phyloP scores from a whole-genome alignment of 64 coral and sea anemone species.

The Stichodactyla helianthus region DNA sequence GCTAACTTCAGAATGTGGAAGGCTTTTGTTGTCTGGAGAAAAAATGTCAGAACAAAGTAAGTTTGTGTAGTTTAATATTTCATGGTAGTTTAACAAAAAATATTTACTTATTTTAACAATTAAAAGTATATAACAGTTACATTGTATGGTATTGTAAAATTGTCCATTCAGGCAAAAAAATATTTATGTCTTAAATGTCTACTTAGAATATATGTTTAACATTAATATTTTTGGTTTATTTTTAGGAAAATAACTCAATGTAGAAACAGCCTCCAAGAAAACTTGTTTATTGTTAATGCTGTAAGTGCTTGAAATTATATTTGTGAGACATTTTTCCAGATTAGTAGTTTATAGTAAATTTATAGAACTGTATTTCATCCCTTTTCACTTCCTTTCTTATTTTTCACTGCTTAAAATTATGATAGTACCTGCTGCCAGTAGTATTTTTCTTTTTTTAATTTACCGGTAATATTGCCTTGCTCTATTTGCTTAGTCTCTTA shows the following conservation, averaged over 20 bases:
- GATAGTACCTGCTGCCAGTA: too few species aligned
- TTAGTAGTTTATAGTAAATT: too few species aligned
- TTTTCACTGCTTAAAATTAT: too few species aligned
- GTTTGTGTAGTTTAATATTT: neutral
- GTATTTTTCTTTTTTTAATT: too few species aligned
- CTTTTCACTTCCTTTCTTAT: too few species aligned
- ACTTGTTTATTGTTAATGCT: conserved; percentile 95
- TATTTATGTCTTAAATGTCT: neutral
- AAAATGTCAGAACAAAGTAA: conserved; percentile 98
- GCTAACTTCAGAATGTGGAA: conserved; percentile 98
- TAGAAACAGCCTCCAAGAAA: conserved; percentile 85
- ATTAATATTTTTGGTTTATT: neutral
- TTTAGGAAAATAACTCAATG: conserved; percentile 88
- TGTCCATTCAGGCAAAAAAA: too few species aligned
- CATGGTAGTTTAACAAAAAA: too few species aligned
- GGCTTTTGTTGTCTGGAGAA: conserved; percentile 97
- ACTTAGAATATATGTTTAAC: neutral
- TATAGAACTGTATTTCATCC: too few species aligned
- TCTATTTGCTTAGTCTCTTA: conserved; percentile 48
- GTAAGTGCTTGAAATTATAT: conserved; percentile 46
- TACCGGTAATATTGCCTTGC: neutral
- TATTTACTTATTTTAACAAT: too few species aligned
- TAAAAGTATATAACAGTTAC: too few species aligned
- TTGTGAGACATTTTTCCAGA: too few species aligned
- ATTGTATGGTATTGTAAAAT: too few species aligned